phyloP scores from a whole-genome alignment of 2,113 vertebrate species.

The Heloderma charlesbogerti region DNA sequence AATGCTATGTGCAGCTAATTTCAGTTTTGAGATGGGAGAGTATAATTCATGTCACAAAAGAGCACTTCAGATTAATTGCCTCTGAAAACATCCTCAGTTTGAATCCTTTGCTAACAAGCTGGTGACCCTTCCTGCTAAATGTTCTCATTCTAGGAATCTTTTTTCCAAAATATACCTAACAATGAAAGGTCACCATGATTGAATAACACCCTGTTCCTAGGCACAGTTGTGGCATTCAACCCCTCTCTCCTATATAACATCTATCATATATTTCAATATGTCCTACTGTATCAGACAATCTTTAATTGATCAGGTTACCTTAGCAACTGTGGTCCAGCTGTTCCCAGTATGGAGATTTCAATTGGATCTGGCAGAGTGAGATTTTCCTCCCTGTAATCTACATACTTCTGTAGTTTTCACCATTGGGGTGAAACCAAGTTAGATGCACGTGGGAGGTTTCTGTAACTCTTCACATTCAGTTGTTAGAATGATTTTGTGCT shows the following conservation, averaged over 20 bases:
- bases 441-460: slow-evolving; percentile 54
- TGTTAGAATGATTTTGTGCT: slow-evolving; percentile 52
- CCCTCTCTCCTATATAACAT: not conserved
- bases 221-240: accelerated
- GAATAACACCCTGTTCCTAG: not conserved
- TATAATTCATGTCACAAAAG: slow-evolving; percentile 45
- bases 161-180: slow-evolving; percentile 16
- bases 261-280: not conserved
- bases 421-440: slow-evolving; percentile 56
- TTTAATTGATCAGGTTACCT: slow-evolving; percentile 67
- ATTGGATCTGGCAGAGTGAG: slow-evolving; percentile 42
- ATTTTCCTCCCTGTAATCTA: slow-evolving; percentile 59
- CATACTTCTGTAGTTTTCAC: slow-evolving; percentile 57
- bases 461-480: slow-evolving; percentile 48
- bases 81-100: slow-evolving; percentile 36
- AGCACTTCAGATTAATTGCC: slow-evolving; percentile 45
- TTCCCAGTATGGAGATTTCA: slow-evolving; percentile 67
- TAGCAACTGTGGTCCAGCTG: slow-evolving; percentile 61
- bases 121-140: slow-evolving; percentile 3
- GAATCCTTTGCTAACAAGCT: not conserved
- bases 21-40: slow-evolving; percentile 44
- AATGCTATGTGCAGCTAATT: slow-evolving; percentile 33
- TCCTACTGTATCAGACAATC: slow-evolving; percentile 44
- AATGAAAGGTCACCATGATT: slow-evolving; percentile 16
- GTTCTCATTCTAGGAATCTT: slow-evolving; percentile 27